Base-by-base conservation (phyloP, 1,140 invertebrate species). In the Drosophila pseudoananassae region DNA sequence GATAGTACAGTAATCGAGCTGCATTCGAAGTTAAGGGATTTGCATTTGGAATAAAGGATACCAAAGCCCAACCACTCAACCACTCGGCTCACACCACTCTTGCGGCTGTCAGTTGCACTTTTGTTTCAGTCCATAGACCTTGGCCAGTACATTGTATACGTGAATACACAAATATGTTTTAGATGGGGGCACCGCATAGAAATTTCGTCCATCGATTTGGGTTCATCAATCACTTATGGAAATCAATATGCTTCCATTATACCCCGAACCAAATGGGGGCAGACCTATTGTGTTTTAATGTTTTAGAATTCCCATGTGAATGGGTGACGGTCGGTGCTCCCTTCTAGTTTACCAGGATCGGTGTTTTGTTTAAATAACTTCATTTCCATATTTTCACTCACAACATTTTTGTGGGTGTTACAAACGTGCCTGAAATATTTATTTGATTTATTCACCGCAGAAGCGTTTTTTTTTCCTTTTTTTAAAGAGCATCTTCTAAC, bases 191-290 rank as follows among this genome's bases (percentile, higher is more conserved):
- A 33, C n/a, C 40, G 65, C 17, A 49, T 40, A 4, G 46, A 63
- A 61, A 49, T 56, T 66, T 66, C 29, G 63, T 47, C 61, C 47
- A 57, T 68, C 65, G 65, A 76, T 76, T 59, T 14, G 54, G 50
- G 52, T 60, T 61, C 65, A 77, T 77, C 74, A 76, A 77, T 77
- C 74, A 77, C 56, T 77, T 69, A 77, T 76, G 55, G 63, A 69
- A 76, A 77, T 77, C 74, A 77, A 77, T 77, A 76, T 60, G 56
- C 29, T 68, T 50, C 47, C 61, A 76, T 76, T 76, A 56, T 40
- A 47, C 65, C 31, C 8, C 9, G 3, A 4, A 9, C 61, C 3
- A 10, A 68, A 31, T 25, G 29, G 49, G 64, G 25, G 29, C n/a
- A 38, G 45, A 47, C 29, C 73, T 36, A 66, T 64, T 74, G 72